phyloP scores from a whole-genome alignment of 2,797 vertebrate species.

The Percopsis omiscomaycus region DNA sequence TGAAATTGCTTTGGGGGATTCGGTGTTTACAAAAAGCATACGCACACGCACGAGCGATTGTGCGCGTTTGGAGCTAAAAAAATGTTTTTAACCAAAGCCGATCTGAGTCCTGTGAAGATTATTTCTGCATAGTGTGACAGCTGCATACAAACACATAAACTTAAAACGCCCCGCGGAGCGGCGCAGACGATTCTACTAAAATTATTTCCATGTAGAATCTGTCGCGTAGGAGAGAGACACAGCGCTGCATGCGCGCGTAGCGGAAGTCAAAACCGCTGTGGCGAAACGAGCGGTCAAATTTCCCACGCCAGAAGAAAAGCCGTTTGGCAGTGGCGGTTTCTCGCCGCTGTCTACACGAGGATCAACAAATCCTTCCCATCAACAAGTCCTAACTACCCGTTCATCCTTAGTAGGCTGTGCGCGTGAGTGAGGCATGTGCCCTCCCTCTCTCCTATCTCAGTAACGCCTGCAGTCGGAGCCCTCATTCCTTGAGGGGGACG shows the following conservation, averaged over 20 bases:
- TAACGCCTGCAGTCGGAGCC: slow-evolving; percentile 41
- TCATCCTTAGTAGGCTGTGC: slow-evolving; percentile 45
- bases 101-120: slow-evolving; percentile 58
- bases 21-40: slow-evolving; percentile 15
- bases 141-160: slow-evolving; percentile 64
- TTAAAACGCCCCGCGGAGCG: slow-evolving; percentile 39
- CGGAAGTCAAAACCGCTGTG: slow-evolving; percentile 11
- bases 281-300: slow-evolving; percentile 29
- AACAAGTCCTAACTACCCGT: slow-evolving; percentile 76
- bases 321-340: slow-evolving; percentile 36
- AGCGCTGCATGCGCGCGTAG: slow-evolving; percentile 46
- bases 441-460: slow-evolving; percentile 31
- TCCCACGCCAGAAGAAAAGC: slow-evolving; percentile 38
- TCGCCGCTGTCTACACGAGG: slow-evolving; percentile 40
- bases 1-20: slow-evolving; percentile 28
- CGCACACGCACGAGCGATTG: slow-evolving; percentile 27
- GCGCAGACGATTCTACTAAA: slow-evolving; percentile 24
- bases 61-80: slow-evolving; percentile 27
- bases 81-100: slow-evolving; percentile 43
- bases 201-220: slow-evolving; percentile 20
- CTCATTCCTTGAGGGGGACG: slow-evolving; percentile 42
- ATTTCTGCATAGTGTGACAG: slow-evolving; percentile 68
- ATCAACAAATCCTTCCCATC: slow-evolving; percentile 66
- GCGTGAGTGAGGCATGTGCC: slow-evolving; percentile 38
- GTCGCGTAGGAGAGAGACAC: slow-evolving; percentile 23